Base-by-base conservation (phyloP, 2,888 invertebrate genomes). In the Dolomedes plantarius region DNA sequence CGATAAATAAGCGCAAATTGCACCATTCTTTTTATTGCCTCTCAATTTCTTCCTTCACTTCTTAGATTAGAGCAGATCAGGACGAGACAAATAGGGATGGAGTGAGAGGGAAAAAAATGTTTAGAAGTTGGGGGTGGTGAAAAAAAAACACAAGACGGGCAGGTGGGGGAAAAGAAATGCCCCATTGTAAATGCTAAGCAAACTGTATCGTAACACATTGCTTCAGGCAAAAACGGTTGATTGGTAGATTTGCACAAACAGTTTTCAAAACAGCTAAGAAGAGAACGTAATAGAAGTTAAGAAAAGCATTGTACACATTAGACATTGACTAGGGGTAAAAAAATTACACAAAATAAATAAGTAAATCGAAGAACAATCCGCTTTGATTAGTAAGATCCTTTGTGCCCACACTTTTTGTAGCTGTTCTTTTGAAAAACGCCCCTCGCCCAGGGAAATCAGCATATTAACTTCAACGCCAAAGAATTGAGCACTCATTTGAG, bases 1-100 rank as follows among this genome's bases (percentile, higher is more conserved):
- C 83, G 77, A 85, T 85, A 85, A 85, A 85, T 85, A 85, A 85
- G 83, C 83, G 77, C 77, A 85, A 85, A 85, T 85, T 85, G 83
- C 83, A 56, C 83, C 77, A 72, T 77, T 85, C 83, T 85, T 85
- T 85, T 77, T 85, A 85, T 85, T 77, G 77, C 50, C 41, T 72
- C 73, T 85, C 76, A 73, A 65, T 77, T 77, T 77, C 69, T 41
- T 69, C 41, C 69, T 41, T 69, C 69, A 41, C 27, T 69, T 69
- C 77, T 85, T 78, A 85, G 83, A 78, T 85, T 78, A 85, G 77
- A 73, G 83, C 72, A 77, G 83, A 83, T 83, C 83, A 83, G 36
- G 73, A 1, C 73, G 50, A 85, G 77, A 78, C 83, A 85, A 85
- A 85, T 85, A 85, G 73, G 71, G 65, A 67, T 28, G 39, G 64